Conservation (phyloP, 2,113 vertebrate species). For the Protobothrops flavoviridis region DNA sequence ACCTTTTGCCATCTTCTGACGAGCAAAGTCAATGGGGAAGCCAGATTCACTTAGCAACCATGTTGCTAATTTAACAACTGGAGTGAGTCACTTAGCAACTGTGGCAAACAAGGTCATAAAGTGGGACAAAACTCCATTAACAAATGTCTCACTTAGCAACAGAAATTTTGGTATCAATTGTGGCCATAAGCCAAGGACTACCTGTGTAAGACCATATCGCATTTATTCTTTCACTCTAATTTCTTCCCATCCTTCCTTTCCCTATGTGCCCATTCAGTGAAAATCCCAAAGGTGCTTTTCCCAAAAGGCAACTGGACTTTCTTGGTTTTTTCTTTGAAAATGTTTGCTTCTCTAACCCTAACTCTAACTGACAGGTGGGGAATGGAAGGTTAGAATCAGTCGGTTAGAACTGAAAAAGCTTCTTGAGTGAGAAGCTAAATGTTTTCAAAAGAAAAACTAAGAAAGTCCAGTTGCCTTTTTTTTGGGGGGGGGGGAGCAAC, state of each 20-base stretch:
- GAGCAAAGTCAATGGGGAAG: not conserved
- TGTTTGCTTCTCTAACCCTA: not conserved
- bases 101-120: not conserved
- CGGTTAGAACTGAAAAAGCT: not conserved
- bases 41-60: not conserved
- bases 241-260: not conserved
- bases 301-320: not conserved
- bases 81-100: not conserved
- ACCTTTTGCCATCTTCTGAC: not conserved
- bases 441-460: not conserved
- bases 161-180: not conserved
- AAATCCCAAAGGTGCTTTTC: not conserved
- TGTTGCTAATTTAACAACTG: not conserved
- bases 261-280: not conserved
- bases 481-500: not conserved
- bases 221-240: not conserved
- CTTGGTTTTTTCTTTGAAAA: not conserved
- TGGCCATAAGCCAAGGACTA: not conserved
- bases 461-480: not conserved
- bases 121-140: not conserved
- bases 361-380: not conserved
- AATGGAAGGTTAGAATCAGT: not conserved
- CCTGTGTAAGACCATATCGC: not conserved
- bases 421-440: not conserved
- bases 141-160: not conserved